A percentile compares a stretch with the other conserved stretches of the same genome.
Evolutionary conservation across 2,797 vertebrate genomes (phyloP).

Genomic region (Streptopelia turtur): DNA sequence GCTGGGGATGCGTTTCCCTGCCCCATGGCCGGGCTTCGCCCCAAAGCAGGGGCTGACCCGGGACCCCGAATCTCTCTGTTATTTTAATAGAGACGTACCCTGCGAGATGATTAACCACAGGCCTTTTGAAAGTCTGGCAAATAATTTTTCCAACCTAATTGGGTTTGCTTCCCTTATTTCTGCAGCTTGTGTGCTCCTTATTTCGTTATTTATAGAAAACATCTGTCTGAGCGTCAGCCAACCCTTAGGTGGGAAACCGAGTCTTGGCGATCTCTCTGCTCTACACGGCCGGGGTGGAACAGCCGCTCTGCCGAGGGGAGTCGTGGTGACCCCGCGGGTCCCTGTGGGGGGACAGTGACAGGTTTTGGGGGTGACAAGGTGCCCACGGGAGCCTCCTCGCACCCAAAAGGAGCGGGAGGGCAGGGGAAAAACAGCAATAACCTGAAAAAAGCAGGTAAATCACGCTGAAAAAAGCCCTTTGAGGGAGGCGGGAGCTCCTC

Average conservation of each 20-base stretch:
- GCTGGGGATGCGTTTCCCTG: background rate
- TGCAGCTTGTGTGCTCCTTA: background rate
- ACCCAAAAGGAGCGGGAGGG: background rate
- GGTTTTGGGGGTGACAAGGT: background rate
- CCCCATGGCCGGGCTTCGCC: background rate
- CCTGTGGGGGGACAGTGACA: fast-evolving
- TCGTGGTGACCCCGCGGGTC: fast-evolving
- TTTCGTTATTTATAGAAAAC: slow-evolving; percentile 36
- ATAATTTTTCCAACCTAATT: background rate
- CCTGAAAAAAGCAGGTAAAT: background rate
- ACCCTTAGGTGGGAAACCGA: background rate
- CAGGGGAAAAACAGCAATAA: fast-evolving
- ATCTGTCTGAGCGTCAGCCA: background rate
- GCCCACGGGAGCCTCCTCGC: background rate
- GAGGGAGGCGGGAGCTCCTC: background rate
- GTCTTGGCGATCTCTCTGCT: background rate
- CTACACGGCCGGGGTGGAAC: fast-evolving
- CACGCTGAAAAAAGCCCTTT: background rate
- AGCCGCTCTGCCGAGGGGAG: background rate
- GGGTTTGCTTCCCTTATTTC: background rate
- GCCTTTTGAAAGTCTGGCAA: background rate
- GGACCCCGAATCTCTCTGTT: background rate
- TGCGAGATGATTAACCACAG: background rate
- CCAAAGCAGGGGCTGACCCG: fast-evolving
- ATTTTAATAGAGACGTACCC: background rate